Percentiles rank a stretch among this genome's conserved stretches.
Evolutionary conservation across 2,113 vertebrate genomes (phyloP).

Genomic region (Chlamydotis undulata): DNA sequence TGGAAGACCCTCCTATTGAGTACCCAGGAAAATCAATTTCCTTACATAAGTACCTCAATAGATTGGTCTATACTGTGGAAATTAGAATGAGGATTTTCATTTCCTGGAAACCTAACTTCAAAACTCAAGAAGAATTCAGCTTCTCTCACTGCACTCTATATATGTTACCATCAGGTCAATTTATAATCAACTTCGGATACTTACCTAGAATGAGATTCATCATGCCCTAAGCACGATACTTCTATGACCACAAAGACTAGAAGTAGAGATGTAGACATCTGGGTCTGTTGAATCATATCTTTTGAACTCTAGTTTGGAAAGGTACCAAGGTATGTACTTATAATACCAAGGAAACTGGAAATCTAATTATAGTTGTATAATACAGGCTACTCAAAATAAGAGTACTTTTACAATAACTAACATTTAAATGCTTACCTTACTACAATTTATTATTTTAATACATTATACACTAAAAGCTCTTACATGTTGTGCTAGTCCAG

Average conservation of each 20-base stretch:
- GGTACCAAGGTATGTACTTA: not conserved
- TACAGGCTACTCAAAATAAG: not conserved
- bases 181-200: not conserved
- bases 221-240: not conserved
- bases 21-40: not conserved
- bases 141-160: not conserved
- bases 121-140: not conserved
- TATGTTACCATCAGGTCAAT: not conserved
- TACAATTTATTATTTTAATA: not conserved
- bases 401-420: not conserved
- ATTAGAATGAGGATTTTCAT: not conserved
- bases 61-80: not conserved
- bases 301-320: not conserved
- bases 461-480: not conserved
- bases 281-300: not conserved
- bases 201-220: not conserved
- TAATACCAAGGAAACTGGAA: not conserved
- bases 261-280: not conserved
- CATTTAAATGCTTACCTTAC: not conserved
- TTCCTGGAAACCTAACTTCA: not conserved
- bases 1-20: not conserved
- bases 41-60: not conserved
- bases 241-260: not conserved
- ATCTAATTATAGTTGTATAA: not conserved
- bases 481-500: not conserved